Percentiles rank a stretch among this genome's conserved stretches.
Conservation (phyloP, 2,888 invertebrate genomes). For the Macropis europaea region DNA sequence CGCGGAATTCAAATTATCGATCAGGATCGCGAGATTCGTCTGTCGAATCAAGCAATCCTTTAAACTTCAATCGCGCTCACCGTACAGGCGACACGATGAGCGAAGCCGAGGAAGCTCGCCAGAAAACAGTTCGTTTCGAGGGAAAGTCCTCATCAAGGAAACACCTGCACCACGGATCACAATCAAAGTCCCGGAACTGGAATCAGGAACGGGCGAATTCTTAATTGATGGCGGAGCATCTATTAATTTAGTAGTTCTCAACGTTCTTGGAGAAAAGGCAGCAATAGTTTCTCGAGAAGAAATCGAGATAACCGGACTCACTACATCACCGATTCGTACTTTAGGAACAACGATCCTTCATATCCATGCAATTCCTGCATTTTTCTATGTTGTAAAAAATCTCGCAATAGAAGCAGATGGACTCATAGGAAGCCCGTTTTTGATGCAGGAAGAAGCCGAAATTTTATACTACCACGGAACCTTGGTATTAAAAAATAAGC, state of each 20-base stretch:
- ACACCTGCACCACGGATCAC: not conserved
- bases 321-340: not conserved
- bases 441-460: not conserved
- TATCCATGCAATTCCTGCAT: not conserved
- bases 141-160: not conserved
- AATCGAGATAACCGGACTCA: not conserved
- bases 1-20: too few relatives aligned
- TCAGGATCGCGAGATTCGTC: not conserved
- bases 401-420: not conserved
- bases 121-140: not conserved
- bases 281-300: not conserved
- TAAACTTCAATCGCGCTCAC: not conserved
- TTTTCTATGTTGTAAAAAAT: not conserved
- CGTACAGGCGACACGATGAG: not conserved
- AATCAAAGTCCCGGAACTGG: not conserved
- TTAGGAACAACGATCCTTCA: not conserved
- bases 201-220: not conserved
- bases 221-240: not conserved
- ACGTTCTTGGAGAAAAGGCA: not conserved
- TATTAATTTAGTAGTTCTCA: not conserved
- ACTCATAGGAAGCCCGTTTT: conserved; percentile 4
- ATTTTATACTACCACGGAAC: conserved; percentile 2
- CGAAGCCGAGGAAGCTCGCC: not conserved
- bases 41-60: not conserved
- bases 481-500: not conserved